Evolutionary conservation across 2,888 invertebrate genomes (phyloP).

Genomic region (Polydesmus complanatus): DNA sequence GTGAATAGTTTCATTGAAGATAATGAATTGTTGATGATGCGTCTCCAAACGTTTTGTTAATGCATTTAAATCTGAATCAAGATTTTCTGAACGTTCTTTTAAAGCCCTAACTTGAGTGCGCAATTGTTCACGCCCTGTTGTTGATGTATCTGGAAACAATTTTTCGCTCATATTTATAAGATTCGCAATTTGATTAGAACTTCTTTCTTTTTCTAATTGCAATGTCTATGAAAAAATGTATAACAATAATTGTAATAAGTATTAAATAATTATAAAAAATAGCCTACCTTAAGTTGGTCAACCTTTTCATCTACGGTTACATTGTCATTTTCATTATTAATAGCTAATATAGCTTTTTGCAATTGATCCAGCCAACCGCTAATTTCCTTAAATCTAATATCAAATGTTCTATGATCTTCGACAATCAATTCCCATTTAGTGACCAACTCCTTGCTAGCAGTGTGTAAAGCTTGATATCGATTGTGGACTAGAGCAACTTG

Average conservation of each 20-base stretch:
- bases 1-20: constrained; percentile 70
- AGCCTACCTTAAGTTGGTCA: constrained; percentile 20
- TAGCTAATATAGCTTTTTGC: constrained; percentile 51
- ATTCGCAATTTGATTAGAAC: constrained; percentile 57
- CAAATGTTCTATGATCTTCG: constrained; percentile 65
- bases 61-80: constrained; percentile 66
- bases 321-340: constrained; percentile 13
- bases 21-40: constrained; percentile 65
- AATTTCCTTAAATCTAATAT: constrained; percentile 57
- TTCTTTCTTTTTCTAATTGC: constrained; percentile 59
- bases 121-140: constrained; percentile 75
- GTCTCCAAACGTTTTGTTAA: constrained; percentile 74
- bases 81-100: constrained; percentile 73
- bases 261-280: background rate
- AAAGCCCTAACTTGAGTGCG: constrained; percentile 67
- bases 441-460: constrained; percentile 48
- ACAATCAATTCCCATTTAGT: constrained; percentile 70
- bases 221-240: constrained; percentile 10
- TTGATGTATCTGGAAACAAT: constrained; percentile 81
- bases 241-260: background rate
- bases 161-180: constrained; percentile 62
- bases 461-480: constrained; percentile 36
- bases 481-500: constrained; percentile 78
- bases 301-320: constrained; percentile 21
- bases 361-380: constrained; percentile 62